Evolutionary conservation across 2,888 invertebrate genomes (phyloP).

Genomic region (Drosophila mettleri): DNA sequence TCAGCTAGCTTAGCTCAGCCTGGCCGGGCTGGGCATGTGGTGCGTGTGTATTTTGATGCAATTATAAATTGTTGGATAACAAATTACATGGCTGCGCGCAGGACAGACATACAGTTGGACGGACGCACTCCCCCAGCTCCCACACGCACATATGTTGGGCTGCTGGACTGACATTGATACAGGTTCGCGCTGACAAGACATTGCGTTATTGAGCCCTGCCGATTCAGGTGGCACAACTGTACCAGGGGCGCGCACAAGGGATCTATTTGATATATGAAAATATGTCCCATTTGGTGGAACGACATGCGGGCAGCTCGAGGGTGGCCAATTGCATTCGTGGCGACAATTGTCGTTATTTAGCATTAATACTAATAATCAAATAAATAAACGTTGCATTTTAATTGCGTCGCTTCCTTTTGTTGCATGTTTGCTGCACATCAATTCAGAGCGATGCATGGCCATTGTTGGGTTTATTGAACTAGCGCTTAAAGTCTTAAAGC

Average conservation of each 20-base stretch:
- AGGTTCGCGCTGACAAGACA: constrained; percentile 65
- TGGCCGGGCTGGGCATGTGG: constrained; percentile 48
- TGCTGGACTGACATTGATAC: constrained; percentile 70
- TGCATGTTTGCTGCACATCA: constrained; percentile 68
- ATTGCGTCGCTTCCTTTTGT: constrained; percentile 50
- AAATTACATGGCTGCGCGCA: constrained; percentile 70
- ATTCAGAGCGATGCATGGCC: constrained; percentile 32
- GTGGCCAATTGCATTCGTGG: constrained; percentile 25
- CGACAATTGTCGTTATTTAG: constrained; percentile 57
- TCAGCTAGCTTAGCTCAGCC: constrained; percentile 20
- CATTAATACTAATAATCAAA: constrained; percentile 68
- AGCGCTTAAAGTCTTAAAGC: constrained; percentile 52
- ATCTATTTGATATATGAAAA: constrained; percentile 8
- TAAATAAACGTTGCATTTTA: constrained; percentile 58
- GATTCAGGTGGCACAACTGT: constrained; percentile 63
- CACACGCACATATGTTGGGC: constrained; percentile 65
- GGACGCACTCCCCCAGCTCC: not conserved
- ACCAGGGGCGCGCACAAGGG: constrained; percentile 13
- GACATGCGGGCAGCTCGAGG: constrained; percentile 51
- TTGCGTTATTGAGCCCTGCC: constrained; percentile 36
- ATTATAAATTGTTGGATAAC: constrained; percentile 81
- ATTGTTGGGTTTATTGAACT: constrained; percentile 65
- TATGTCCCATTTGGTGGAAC: constrained; percentile 17
- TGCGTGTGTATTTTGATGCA: constrained; percentile 75
- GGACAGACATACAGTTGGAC: constrained; percentile 29